Percentiles rank a stretch among this genome's conserved stretches.
Conservation (phyloP, 2,797 vertebrate species). For the Avahi laniger region DNA sequence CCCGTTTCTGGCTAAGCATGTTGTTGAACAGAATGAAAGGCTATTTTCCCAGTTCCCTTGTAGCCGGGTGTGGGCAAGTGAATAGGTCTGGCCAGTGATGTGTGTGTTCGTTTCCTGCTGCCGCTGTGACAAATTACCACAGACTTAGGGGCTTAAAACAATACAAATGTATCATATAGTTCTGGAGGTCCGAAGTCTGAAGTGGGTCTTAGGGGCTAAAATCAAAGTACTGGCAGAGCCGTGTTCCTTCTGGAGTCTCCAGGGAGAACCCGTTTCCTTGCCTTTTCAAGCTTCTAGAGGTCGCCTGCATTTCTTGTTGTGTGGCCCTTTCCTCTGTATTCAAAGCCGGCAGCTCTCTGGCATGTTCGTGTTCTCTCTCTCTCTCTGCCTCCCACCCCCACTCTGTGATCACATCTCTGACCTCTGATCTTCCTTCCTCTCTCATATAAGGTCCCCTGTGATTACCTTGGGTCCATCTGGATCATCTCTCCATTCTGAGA, state of each 20-base stretch:
- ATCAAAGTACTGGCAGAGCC: neutral
- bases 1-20: neutral
- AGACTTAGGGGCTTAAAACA: neutral
- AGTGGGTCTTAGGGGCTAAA: neutral
- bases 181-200: neutral
- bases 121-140: neutral
- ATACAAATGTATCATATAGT: no score
- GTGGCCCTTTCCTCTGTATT: neutral
- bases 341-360: neutral
- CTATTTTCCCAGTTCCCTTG: neutral
- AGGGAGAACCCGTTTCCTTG: neutral
- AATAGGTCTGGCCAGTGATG: neutral
- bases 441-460: neutral
- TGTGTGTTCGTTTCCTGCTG: neutral
- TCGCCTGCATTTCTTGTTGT: neutral
- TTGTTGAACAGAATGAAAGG: neutral
- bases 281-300: neutral
- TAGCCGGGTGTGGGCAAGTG: neutral
- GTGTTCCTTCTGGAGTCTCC: accelerated
- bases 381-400: neutral
- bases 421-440: neutral
- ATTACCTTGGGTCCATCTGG: neutral
- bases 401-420: neutral
- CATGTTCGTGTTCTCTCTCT: no score
- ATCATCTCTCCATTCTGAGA: neutral